Percentiles rank a stretch among this genome's conserved stretches.
Conservation (phyloP, 2,113 vertebrate genomes). For the Calidris pygmaea region DNA sequence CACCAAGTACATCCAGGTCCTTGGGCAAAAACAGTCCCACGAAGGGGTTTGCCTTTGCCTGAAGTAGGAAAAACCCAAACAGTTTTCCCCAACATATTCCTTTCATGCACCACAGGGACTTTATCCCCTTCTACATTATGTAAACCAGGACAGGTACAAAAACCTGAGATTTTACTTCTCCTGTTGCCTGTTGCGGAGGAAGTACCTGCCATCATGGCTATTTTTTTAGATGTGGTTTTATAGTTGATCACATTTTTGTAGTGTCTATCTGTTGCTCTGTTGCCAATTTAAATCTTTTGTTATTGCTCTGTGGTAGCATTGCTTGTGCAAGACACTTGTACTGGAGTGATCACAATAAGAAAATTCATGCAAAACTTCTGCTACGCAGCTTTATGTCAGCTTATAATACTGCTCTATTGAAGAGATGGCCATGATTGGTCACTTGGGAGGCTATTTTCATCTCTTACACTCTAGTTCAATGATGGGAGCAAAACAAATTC, state of each 20-base stretch:
- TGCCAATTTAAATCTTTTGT: neutral
- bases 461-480: neutral
- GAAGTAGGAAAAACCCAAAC: too few relatives aligned
- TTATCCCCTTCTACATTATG: too few relatives aligned
- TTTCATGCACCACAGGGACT: too few relatives aligned
- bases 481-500: neutral
- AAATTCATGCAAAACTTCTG: neutral
- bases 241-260: neutral
- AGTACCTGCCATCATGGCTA: neutral
- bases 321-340: neutral
- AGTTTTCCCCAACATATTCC: too few relatives aligned
- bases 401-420: neutral
- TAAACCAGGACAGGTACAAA: too few relatives aligned
- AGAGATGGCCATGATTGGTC: neutral
- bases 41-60: too few relatives aligned
- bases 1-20: too few relatives aligned
- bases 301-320: neutral
- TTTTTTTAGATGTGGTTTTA: neutral
- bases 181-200: accelerated
- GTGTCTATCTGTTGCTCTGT: neutral
- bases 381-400: neutral
- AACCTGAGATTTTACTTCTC: neutral
- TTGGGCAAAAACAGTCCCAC: too few relatives aligned
- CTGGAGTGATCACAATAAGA: neutral
- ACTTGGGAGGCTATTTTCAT: neutral